Percentiles rank a stretch among this genome's conserved stretches.
Evolutionary conservation across 2,888 invertebrate genomes (phyloP).

Genomic region (Toxonevra muliebris): DNA sequence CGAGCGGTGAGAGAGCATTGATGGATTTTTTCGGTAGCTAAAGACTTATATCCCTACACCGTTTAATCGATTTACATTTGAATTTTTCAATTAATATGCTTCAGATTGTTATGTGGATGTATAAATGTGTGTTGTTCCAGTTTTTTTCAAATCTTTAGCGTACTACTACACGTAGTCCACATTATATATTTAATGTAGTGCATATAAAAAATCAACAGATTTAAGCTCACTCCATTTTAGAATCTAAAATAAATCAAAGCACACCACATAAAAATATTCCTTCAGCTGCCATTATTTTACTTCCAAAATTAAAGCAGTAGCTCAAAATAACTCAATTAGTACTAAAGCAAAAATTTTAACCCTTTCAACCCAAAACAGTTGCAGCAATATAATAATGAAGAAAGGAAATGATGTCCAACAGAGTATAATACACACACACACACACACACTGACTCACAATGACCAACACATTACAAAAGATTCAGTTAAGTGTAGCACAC

Average conservation of each 20-base stretch:
- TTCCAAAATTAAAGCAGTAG: neutral
- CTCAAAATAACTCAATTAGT: conserved; percentile 6
- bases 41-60: no score
- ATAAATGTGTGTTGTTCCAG: no score
- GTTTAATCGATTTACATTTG: no score
- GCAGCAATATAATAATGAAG: neutral
- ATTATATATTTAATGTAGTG: no score
- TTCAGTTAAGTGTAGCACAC: neutral
- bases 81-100: no score
- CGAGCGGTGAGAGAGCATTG: no score
- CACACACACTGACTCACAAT: neutral
- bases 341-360: neutral
- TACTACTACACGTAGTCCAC: no score
- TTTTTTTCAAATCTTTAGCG: no score
- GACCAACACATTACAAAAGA: neutral
- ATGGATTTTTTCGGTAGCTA: no score
- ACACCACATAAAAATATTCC: neutral
- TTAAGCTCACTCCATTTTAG: no score
- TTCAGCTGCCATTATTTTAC: neutral
- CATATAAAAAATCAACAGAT: no score
- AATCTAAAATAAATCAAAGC: neutral
- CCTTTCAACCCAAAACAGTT: neutral
- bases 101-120: no score
- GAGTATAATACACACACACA: conserved; percentile 10
- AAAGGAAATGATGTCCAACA: conserved; percentile 12